These are phyloP conservation scores for Phrixothrix hirtus DNA, from an alignment of 2,888 invertebrate genomes.

Conservation along the genomic window DNA sequence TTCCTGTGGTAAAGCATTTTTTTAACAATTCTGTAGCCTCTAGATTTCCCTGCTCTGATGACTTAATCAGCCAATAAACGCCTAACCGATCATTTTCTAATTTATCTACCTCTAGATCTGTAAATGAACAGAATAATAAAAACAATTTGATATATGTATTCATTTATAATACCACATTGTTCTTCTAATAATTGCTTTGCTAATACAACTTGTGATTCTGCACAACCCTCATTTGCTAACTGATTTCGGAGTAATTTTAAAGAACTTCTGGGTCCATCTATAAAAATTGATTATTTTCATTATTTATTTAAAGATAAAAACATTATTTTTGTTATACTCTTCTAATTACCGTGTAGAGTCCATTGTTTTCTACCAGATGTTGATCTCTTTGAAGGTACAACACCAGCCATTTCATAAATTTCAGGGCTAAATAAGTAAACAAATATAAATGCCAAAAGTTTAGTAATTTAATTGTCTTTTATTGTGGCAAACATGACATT, in stretches of 20 bases:
- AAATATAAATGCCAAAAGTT: constrained; percentile 12
- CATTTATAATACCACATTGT: constrained; percentile 64
- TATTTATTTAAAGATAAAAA: background rate
- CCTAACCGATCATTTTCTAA: constrained; percentile 80
- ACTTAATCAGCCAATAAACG: constrained; percentile 89
- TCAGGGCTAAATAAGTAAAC: constrained; percentile 5
- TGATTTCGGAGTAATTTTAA: constrained; percentile 68
- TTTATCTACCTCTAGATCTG: constrained; percentile 69
- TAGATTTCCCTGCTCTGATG: constrained; percentile 88
- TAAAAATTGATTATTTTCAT: constrained; percentile 29
- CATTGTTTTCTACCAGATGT: constrained; percentile 73
- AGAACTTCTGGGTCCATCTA: constrained; percentile 70
- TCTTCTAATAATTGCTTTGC: constrained; percentile 83
- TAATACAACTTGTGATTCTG: constrained; percentile 84
- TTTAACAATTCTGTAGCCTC: constrained; percentile 81
- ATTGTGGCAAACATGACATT: too few relatives aligned
- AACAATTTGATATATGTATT: too few relatives aligned
- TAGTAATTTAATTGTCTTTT: too few relatives aligned
- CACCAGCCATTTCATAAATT: constrained; percentile 58
- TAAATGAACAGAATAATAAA: constrained; percentile 40
- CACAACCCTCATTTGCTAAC: constrained; percentile 85
- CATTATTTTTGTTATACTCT: background rate
- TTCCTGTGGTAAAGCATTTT: constrained; percentile 72
- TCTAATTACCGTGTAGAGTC: constrained; percentile 68
- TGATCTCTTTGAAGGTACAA: constrained; percentile 61